These are phyloP conservation scores for Scytalopus superciliaris DNA, from an alignment of 2,113 vertebrate genomes.

Conservation along the genomic window DNA sequence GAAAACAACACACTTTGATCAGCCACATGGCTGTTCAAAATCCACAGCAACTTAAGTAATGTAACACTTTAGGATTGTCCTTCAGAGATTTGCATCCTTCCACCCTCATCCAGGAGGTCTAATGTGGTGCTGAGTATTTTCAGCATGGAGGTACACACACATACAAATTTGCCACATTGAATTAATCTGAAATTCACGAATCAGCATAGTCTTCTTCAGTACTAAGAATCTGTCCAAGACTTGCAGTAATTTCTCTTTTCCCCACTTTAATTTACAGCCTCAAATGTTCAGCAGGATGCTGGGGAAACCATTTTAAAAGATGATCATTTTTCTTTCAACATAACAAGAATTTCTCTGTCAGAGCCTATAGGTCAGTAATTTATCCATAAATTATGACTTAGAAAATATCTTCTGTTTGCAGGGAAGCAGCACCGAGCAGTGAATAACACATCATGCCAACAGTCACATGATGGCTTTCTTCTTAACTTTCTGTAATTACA, in stretches of 20 bases:
- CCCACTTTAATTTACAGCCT: neutral
- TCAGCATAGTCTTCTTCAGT: neutral
- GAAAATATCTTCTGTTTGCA: conserved; percentile 16
- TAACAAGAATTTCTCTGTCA: neutral
- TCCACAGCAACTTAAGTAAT: neutral
- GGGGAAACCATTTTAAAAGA: neutral
- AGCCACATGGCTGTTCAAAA: neutral
- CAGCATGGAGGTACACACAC: neutral
- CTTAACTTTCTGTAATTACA: neutral
- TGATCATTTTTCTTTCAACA: neutral
- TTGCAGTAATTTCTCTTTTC: neutral
- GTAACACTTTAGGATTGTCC: neutral
- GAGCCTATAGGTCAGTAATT: neutral
- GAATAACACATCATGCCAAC: neutral
- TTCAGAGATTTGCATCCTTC: neutral
- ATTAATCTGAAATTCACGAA: conserved; percentile 57
- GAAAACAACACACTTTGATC: conserved; percentile 43
- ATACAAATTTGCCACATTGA: neutral
- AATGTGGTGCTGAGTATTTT: neutral
- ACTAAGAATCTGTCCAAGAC: neutral
- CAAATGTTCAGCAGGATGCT: conserved; percentile 17
- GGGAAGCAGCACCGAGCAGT: neutral
- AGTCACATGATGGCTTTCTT: neutral
- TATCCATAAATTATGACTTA: neutral
- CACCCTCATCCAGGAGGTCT: neutral